Evolutionary conservation across 2,113 vertebrate species (phyloP).

Genomic region (Bombycilla garrulus): DNA sequence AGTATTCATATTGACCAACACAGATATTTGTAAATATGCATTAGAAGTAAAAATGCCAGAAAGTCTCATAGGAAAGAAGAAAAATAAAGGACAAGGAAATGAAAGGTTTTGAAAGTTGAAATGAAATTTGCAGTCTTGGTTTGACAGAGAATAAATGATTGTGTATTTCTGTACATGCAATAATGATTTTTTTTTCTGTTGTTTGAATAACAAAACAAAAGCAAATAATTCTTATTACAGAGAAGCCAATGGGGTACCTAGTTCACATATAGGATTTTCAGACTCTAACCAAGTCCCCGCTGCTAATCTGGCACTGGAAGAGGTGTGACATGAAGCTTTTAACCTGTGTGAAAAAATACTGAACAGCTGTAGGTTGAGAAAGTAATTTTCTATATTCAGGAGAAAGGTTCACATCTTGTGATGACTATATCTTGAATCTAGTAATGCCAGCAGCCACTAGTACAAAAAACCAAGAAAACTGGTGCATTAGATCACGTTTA

Average conservation of each 20-base stretch:
- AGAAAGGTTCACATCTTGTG: neutral
- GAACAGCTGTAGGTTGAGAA: neutral
- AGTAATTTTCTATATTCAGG: neutral
- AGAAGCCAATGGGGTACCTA: neutral
- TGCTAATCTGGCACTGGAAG: neutral
- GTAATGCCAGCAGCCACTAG: neutral
- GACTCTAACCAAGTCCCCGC: neutral
- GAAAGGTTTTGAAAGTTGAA: neutral
- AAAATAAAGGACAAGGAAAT: neutral
- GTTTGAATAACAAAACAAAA: neutral
- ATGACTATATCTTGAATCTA: neutral
- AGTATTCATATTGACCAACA: neutral
- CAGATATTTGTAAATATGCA: neutral
- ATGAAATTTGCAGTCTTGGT: neutral
- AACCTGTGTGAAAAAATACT: neutral
- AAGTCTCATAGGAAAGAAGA: neutral
- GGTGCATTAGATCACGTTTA: neutral
- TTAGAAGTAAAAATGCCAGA: neutral
- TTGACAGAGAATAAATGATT: neutral
- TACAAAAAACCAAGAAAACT: neutral
- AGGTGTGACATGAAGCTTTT: neutral
- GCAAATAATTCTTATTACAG: neutral
- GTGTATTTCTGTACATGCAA: neutral
- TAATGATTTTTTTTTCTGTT: neutral
- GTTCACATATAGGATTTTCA: neutral